Conservation (phyloP, 1,140 invertebrate species). For the Apis laboriosa region DNA sequence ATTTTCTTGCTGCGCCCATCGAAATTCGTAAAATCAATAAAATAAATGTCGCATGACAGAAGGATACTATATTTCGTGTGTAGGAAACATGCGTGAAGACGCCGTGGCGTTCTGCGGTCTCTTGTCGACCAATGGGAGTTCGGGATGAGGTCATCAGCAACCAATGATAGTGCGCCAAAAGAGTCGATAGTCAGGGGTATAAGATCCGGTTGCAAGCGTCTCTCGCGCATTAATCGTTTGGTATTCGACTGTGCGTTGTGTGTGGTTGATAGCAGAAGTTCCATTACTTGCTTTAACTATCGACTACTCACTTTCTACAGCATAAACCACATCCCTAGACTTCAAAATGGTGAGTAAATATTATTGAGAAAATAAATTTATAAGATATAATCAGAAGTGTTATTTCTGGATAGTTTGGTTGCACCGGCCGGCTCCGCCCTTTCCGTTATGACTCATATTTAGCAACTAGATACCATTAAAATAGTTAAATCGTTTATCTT, state of each 20-base stretch:
- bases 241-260: conserved; percentile 20
- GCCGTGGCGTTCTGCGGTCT: conserved; percentile 47
- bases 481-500: neutral
- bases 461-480: neutral
- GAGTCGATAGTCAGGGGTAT: conserved; percentile 44
- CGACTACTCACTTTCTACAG: conserved; percentile 34
- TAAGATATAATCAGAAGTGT: no score
- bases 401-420: neutral
- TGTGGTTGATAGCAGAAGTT: conserved; percentile 50
- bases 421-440: conserved; percentile 53
- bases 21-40: conserved; percentile 54
- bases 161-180: conserved; percentile 34
- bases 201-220: conserved; percentile 13
- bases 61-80: conserved; percentile 32
- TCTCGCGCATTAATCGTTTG: conserved; percentile 54
- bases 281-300: conserved; percentile 60
- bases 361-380: neutral
- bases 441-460: conserved; percentile 7
- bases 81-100: conserved; percentile 28
- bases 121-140: conserved; percentile 11
- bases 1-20: conserved; percentile 7
- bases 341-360: conserved; percentile 54
- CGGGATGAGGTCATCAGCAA: conserved; percentile 5
- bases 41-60: conserved; percentile 47
- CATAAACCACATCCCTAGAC: conserved; percentile 26